Evolutionary conservation across 1,140 invertebrate species (phyloP).

Genomic region (Penaeus indicus): DNA sequence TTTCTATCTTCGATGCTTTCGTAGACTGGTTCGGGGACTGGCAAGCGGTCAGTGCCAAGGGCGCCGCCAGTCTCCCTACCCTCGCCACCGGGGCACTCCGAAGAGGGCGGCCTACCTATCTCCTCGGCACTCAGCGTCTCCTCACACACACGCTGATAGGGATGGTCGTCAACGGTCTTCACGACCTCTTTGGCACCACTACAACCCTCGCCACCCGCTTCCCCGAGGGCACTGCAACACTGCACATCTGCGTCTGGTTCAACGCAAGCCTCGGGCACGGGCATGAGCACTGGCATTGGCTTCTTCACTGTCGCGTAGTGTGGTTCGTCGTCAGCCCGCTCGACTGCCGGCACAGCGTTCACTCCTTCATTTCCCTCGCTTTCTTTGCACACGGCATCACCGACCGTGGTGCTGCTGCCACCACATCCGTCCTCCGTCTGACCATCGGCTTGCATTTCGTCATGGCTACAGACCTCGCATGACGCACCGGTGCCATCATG

Average conservation of each 20-base stretch:
- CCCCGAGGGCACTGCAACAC: not conserved
- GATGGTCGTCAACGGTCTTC: constrained; percentile 1
- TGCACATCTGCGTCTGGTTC: not conserved
- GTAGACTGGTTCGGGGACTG: constrained; percentile 47
- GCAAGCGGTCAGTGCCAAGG: not conserved
- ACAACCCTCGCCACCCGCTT: not conserved
- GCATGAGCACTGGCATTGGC: constrained; percentile 22
- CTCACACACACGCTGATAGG: constrained; percentile 28
- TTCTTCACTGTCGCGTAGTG: constrained; percentile 46
- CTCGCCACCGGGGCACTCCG: constrained; percentile 7
- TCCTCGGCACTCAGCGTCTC: not conserved
- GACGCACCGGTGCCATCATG: too few relatives aligned
- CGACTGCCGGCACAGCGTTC: not conserved
- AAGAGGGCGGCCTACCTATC: not conserved
- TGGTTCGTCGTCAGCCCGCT: not conserved
- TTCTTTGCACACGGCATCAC: constrained; percentile 12
- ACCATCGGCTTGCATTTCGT: too few relatives aligned
- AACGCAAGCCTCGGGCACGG: too few relatives aligned
- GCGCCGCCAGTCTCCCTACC: constrained; percentile 17
- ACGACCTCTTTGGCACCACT: constrained; percentile 1
- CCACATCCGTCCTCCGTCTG: too few relatives aligned
- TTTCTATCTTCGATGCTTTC: constrained; percentile 52
- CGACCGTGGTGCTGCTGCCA: not conserved
- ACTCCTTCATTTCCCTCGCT: not conserved
- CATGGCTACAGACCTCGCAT: too few relatives aligned